A percentile compares a stretch with the other conserved stretches of the same genome.
Evolutionary conservation across 2,888 invertebrate genomes (phyloP).

Genomic region (Isoperla grammatica): DNA sequence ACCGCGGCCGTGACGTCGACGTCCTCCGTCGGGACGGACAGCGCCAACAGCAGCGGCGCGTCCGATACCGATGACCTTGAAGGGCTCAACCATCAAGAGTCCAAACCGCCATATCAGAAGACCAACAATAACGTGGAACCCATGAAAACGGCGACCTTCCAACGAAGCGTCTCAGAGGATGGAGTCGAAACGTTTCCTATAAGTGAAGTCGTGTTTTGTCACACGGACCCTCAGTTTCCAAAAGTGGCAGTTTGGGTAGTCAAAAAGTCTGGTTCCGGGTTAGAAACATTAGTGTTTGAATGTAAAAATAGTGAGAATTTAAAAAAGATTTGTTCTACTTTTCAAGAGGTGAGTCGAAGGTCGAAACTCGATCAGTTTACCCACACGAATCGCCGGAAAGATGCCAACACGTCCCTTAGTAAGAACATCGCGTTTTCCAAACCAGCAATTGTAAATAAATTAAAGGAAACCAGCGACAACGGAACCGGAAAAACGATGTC

Average conservation of each 20-base stretch:
- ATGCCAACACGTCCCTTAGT: background rate
- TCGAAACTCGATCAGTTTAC: conserved; percentile 33
- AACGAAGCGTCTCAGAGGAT: conserved; percentile 11
- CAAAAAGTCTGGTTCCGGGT: conserved; percentile 29
- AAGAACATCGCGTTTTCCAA: no score
- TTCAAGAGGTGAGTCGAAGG: conserved; percentile 36
- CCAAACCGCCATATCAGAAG: conserved; percentile 21
- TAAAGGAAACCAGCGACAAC: no score
- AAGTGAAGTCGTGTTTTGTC: conserved; percentile 39
- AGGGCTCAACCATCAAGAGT: conserved; percentile 20
- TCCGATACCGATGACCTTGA: conserved; percentile 35
- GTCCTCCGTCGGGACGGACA: conserved; percentile 31
- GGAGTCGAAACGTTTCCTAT: conserved; percentile 32
- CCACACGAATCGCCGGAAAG: conserved; percentile 30
- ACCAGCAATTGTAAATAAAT: no score
- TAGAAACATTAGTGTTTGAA: conserved; percentile 38
- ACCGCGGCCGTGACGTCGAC: conserved; percentile 13
- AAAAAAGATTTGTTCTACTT: conserved; percentile 35
- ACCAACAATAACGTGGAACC: conserved; percentile 12
- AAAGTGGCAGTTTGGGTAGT: conserved; percentile 39
- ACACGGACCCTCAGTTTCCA: conserved; percentile 37
- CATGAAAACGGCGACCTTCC: conserved; percentile 22
- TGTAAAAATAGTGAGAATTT: conserved; percentile 36
- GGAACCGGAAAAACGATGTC: no score
- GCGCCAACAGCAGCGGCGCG: conserved; percentile 37